Evolutionary conservation across 1,140 invertebrate species (phyloP).

Genomic region (Trichonephila inaurata): DNA sequence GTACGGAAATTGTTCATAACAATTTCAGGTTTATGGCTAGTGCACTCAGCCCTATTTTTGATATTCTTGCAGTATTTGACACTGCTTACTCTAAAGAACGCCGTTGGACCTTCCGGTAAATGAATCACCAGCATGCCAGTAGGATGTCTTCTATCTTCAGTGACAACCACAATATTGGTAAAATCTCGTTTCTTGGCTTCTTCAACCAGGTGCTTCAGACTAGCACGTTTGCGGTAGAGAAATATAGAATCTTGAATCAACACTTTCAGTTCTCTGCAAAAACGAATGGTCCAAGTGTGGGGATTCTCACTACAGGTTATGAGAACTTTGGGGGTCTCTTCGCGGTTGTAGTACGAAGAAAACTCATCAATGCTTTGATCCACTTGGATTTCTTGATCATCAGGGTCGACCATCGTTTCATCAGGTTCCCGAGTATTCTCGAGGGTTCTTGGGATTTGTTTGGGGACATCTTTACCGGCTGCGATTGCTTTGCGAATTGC

Average conservation of each 20-base stretch:
- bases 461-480: slow-evolving; percentile 81
- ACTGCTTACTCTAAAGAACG: slow-evolving; percentile 86
- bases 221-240: slow-evolving; percentile 89
- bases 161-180: slow-evolving; percentile 95
- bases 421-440: slow-evolving; percentile 95
- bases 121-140: slow-evolving; percentile 95
- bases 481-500: slow-evolving; percentile 27
- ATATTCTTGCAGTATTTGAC: slow-evolving; percentile 80
- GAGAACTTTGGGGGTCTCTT: slow-evolving; percentile 95
- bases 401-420: slow-evolving; percentile 91
- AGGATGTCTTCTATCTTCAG: slow-evolving; percentile 95
- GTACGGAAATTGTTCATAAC: slow-evolving; percentile 98
- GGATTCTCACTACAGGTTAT: slow-evolving; percentile 97
- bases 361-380: slow-evolving; percentile 95
- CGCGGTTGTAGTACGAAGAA: slow-evolving; percentile 90
- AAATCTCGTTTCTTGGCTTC: slow-evolving; percentile 88
- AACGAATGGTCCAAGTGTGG: slow-evolving; percentile 91
- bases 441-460: slow-evolving; percentile 93
- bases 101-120: slow-evolving; percentile 97
- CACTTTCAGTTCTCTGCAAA: slow-evolving; percentile 93
- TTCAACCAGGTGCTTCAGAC: slow-evolving; percentile 95
- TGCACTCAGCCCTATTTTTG: slow-evolving; percentile 83
- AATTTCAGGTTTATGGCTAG: slow-evolving; percentile 94
- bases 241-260: slow-evolving; percentile 95
- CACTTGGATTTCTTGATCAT: slow-evolving; percentile 88